Conservation (phyloP, 2,113 vertebrate species). For the Athene noctua region DNA sequence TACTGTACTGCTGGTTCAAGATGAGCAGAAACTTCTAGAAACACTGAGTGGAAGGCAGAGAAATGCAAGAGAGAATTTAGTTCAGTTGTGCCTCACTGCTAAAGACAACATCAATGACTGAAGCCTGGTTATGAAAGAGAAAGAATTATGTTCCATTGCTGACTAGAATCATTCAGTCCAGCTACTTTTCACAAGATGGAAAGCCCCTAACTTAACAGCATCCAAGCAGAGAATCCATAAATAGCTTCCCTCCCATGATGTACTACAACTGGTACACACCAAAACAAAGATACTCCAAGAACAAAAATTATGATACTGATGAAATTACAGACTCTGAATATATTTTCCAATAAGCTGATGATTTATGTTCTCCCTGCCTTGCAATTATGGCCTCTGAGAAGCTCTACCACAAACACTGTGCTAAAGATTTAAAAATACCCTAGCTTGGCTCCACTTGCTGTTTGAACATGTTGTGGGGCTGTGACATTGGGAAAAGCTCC, state of each 20-base stretch:
- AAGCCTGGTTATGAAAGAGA: not conserved
- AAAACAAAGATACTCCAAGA: not conserved
- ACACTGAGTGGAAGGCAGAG: not conserved
- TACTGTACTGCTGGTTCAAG: not conserved
- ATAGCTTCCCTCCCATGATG: not conserved
- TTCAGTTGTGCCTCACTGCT: not conserved
- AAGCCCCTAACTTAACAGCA: not conserved
- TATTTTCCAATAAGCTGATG: not conserved
- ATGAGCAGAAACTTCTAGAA: not conserved
- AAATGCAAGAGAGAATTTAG: not conserved
- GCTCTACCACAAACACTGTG: not conserved
- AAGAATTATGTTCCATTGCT: not conserved
- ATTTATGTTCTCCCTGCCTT: not conserved
- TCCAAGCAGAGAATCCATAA: not conserved
- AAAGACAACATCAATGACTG: not conserved
- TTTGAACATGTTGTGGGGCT: not conserved
- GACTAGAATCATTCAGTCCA: not conserved
- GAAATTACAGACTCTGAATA: not conserved
- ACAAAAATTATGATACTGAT: not conserved
- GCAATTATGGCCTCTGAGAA: not conserved
- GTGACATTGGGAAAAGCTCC: not conserved
- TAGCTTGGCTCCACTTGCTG: not conserved
- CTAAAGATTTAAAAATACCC: not conserved
- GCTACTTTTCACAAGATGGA: not conserved
- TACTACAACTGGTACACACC: not conserved